Evolutionary conservation across 2,797 vertebrate genomes (phyloP), one percentile per base, ranked within the genome.

Genomic region (Ficedula albicollis): DNA sequence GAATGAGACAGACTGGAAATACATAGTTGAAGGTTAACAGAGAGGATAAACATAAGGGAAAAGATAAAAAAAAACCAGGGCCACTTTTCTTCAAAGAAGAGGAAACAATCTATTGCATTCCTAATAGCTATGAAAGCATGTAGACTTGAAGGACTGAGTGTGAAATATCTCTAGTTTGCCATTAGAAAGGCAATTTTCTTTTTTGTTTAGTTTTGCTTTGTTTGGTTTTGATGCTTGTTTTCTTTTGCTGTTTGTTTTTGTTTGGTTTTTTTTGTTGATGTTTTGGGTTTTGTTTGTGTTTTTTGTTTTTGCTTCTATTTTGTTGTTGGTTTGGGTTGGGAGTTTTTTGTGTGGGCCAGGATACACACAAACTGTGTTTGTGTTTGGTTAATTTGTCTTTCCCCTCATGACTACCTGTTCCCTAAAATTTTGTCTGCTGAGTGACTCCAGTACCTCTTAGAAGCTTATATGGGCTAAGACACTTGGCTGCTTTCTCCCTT

Each of bases 351-450:
- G 7, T 23, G 8, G 3, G 5, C 1, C 0, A 16, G 26, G 5
- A 7, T 49, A 38, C 9, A 56, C 1, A 4, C 1, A 9, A n/a
- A 15, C 7, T 1, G 0, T 8, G 9, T 56, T 64, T 3, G 1
- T 76, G 15, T 20, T 82, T 49, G 2, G 4, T 58, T 77, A 49
- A 70, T 63, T 78, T 52, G 4, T 21, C 70, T 95, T 88, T 54
- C 11, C 7, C 9, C 11, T 86, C 1, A 1, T 54, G 32, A 38
- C 3, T 76, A 51, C 7, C 8, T 36, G 3, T 44, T 67, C 19
- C 16, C 11, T 75, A 56, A 81, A 48, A 64, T 60, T 77, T 83
- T 92, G 58, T 12, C 27, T 74, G 7, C 25, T 86, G 38, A n/a
- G 21, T 56, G 49, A 34, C 18, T 52, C 27, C 51, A 44, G 17